phyloP scores from a whole-genome alignment of 2,113 vertebrate species.

The Pycnonotus jocosus region DNA sequence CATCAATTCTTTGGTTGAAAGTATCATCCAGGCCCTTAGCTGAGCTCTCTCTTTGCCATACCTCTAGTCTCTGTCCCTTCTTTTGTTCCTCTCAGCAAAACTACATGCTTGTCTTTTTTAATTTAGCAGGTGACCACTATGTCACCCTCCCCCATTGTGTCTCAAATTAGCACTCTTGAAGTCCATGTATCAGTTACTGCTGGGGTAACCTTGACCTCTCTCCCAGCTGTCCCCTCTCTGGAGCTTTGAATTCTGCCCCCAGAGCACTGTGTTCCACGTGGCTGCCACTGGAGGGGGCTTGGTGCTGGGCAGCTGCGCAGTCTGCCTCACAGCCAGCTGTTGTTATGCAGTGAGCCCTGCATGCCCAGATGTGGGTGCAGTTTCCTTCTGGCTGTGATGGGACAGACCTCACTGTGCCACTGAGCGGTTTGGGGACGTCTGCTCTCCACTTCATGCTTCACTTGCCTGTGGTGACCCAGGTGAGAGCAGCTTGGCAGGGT shows the following conservation, averaged over 20 bases:
- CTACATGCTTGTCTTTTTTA: neutral
- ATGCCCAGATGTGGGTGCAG: neutral
- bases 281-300: neutral
- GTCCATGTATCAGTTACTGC: constrained; percentile 43
- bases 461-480: neutral
- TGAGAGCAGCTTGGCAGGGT: neutral
- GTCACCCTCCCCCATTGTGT: constrained; percentile 16
- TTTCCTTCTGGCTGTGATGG: neutral
- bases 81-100: neutral
- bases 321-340: neutral
- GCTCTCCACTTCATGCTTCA: neutral
- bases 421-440: neutral
- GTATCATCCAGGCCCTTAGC: neutral
- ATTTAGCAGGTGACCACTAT: constrained; percentile 23
- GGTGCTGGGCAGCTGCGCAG: neutral
- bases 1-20: neutral
- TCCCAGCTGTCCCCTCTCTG: constrained; percentile 24
- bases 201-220: constrained; percentile 46
- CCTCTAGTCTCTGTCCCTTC: neutral
- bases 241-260: constrained; percentile 9
- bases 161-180: constrained; percentile 54
- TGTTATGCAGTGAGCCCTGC: neutral
- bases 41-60: neutral
- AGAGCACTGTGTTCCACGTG: fast-evolving
- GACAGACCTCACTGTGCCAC: neutral